Conservation (phyloP, 2,113 vertebrate species). For the Sebastes schlegelii region DNA sequence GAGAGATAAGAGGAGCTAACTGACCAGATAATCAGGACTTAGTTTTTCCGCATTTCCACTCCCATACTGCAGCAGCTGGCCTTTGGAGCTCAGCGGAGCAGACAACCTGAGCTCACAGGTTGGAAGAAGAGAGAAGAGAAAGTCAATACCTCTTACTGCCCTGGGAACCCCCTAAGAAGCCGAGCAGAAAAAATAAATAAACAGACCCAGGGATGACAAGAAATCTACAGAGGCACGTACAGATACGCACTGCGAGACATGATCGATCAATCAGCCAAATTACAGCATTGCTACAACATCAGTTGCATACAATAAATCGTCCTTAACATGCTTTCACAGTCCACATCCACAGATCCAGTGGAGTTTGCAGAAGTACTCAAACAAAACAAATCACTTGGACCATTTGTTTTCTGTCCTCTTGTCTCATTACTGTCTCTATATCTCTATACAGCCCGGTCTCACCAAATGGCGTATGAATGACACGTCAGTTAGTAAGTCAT, state of each 20-base stretch:
- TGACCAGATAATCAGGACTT: constrained; percentile 65
- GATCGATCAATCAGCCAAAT: constrained; percentile 2
- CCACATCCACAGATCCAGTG: not conserved
- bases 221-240: not conserved
- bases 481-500: too few relatives aligned
- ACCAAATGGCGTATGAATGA: too few relatives aligned
- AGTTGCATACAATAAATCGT: not conserved
- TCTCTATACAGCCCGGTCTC: not conserved
- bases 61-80: constrained; percentile 19
- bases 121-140: constrained; percentile 43
- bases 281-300: not conserved
- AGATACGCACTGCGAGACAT: not conserved
- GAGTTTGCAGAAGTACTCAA: not conserved
- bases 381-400: not conserved
- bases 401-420: constrained; percentile 1
- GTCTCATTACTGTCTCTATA: not conserved
- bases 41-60: constrained; percentile 55
- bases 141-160: constrained; percentile 63
- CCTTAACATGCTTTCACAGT: not conserved
- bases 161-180: constrained; percentile 39
- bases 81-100: constrained; percentile 67
- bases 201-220: constrained; percentile 12
- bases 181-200: constrained; percentile 13
- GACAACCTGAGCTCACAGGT: constrained; percentile 60
- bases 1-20: constrained; percentile 64